Base-by-base conservation (phyloP, 2,113 vertebrate genomes). In the human (Homo sapiens) region DNA sequence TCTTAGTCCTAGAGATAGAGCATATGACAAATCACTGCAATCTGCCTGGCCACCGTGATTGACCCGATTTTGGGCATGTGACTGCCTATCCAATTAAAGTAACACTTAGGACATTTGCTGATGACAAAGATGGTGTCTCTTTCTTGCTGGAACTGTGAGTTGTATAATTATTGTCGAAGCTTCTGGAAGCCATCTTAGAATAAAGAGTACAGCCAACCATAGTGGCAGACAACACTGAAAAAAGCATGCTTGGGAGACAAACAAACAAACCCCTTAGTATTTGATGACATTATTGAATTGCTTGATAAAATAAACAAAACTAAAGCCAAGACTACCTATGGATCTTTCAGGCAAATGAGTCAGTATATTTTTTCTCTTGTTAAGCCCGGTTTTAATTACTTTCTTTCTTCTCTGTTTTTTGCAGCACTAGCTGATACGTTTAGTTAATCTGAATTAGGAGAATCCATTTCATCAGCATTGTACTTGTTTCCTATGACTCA, bases 401-500 rank as follows among this genome's bases (percentile, higher is more conserved):
- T 57, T 79, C 45, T 95, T 96, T 86, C 45, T 93, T 83, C 66
- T 90, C 80, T 85, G 25, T 43, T 27, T 45, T 22, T 72, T 64
- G 11, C 50, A 94, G 87, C 25, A 27, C 23, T 64, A 72, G 35
- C 64, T 50, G 48, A 80, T 90, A 66, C 38, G 88, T 88, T 72
- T 90, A 90, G 64, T 75, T 95, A 22, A 85, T 93, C 55, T 93
- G 88, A 98, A 66, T 52, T 2, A 8, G 61, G 50, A 88, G 76
- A 94, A 81, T 76, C 59, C 55, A 78, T 82, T 89, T 93, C 92
- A 96, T 96, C 40, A 92, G 64, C 84, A 87, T 38, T 76, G 35
- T n/a, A 20, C 93, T 92, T 93, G 80, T 92, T 93, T 95, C 68
- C 93, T 89, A 22, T 92, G 97, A 96, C 17, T 98, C 95, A 96